Evolutionary conservation across 2,113 vertebrate genomes (phyloP).

Genomic region (Heptranchias perlo): DNA sequence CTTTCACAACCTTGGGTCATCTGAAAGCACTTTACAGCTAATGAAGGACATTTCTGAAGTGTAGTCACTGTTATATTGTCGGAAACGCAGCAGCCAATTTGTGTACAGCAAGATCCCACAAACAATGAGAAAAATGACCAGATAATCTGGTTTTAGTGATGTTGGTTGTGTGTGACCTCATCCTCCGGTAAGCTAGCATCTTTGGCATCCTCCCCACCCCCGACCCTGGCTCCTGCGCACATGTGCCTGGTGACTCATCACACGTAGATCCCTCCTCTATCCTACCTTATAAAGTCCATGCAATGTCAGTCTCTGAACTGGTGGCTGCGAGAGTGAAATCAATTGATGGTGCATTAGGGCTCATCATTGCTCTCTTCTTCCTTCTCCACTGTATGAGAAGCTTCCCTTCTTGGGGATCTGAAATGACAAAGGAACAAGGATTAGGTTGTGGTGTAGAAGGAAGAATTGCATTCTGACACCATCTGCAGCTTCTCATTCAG

Average conservation of each 20-base stretch:
- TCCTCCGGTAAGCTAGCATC: neutral
- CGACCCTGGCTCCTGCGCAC: neutral
- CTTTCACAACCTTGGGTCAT: neutral
- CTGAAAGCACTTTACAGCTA: neutral
- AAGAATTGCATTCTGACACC: neutral
- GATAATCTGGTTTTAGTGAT: neutral
- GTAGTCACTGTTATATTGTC: neutral
- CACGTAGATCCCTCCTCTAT: neutral
- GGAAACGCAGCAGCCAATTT: neutral
- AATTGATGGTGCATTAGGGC: too few species aligned
- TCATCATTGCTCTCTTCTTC: too few species aligned
- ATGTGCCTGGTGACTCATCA: neutral
- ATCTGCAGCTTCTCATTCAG: neutral
- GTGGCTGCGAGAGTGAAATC: too few species aligned
- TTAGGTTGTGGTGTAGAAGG: neutral
- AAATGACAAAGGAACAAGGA: neutral
- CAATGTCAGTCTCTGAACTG: neutral
- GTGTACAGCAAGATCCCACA: neutral
- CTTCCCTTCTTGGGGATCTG: neutral
- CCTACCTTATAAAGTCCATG: neutral
- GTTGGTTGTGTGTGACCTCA: neutral
- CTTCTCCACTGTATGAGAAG: too few species aligned
- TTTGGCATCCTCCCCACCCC: neutral
- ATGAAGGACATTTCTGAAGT: neutral
- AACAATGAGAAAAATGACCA: neutral